Percentiles rank a stretch among this genome's conserved stretches.
Evolutionary conservation across 2,888 invertebrate species (phyloP).

Genomic region (Orchesella flavescens): DNA sequence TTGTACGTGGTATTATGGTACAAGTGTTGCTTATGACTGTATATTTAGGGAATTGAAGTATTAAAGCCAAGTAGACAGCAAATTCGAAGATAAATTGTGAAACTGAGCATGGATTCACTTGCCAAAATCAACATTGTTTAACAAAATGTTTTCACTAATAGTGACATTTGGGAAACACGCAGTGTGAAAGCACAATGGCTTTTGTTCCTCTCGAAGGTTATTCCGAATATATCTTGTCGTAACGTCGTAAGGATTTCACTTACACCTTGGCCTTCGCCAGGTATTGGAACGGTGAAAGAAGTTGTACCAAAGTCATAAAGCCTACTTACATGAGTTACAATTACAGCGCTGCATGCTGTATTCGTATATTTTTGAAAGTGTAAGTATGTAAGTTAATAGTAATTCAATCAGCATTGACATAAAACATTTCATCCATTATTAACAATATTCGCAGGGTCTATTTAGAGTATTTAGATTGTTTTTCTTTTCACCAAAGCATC

Average conservation of each 20-base stretch:
- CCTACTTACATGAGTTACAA: too few relatives aligned
- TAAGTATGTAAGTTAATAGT: too few relatives aligned
- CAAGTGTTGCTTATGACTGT: too few relatives aligned
- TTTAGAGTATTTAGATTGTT: too few relatives aligned
- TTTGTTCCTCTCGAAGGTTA: not conserved
- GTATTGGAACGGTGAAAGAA: too few relatives aligned
- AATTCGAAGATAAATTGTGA: slow-evolving; percentile 31
- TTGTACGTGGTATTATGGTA: too few relatives aligned
- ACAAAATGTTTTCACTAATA: slow-evolving; percentile 26
- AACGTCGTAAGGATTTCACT: not conserved
- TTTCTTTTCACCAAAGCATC: too few relatives aligned
- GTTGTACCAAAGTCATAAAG: not conserved
- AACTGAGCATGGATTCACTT: slow-evolving; percentile 12
- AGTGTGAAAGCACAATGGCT: not conserved
- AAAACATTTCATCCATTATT: too few relatives aligned
- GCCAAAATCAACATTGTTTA: slow-evolving; percentile 39
- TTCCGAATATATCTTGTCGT: not conserved
- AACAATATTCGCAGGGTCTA: too few relatives aligned
- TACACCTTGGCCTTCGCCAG: not conserved
- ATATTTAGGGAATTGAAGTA: not conserved
- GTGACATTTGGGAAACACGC: slow-evolving; percentile 25
- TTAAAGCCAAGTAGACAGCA: not conserved
- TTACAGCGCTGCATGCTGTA: too few relatives aligned
- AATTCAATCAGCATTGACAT: too few relatives aligned
- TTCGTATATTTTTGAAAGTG: too few relatives aligned